These are phyloP conservation scores for Sorex fumeus DNA, from an alignment of 2,113 vertebrate species.

Conservation along the genomic window DNA sequence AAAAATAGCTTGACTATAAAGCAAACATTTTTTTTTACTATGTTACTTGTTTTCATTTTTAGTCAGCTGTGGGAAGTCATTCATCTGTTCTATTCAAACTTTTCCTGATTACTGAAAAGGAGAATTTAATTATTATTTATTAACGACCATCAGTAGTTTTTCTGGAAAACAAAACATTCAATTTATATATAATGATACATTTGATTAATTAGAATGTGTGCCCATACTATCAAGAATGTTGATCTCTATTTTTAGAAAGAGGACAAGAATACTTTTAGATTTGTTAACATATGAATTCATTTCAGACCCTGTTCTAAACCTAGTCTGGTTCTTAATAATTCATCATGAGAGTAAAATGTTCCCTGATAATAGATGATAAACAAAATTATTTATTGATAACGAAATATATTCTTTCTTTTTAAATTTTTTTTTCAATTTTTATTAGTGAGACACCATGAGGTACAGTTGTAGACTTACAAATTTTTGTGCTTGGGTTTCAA, in stretches of 20 bases:
- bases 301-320: not conserved
- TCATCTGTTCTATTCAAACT: slow-evolving; percentile 76
- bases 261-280: slow-evolving; percentile 67
- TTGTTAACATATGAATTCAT: slow-evolving; percentile 51
- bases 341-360: slow-evolving; percentile 55
- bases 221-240: slow-evolving; percentile 67
- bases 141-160: slow-evolving; percentile 66
- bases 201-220: slow-evolving; percentile 77
- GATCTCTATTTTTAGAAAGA: slow-evolving; percentile 74
- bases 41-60: slow-evolving; percentile 80
- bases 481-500: no score
- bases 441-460: no score
- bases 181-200: slow-evolving; percentile 67
- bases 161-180: slow-evolving; percentile 67
- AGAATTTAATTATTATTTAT: slow-evolving; percentile 80
- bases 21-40: slow-evolving; percentile 62
- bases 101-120: slow-evolving; percentile 78
- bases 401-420: no score
- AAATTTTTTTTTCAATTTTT: no score
- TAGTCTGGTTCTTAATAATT: slow-evolving; percentile 25
- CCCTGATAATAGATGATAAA: no score
- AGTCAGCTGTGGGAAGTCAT: slow-evolving; percentile 69
- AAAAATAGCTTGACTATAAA: slow-evolving; percentile 75
- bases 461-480: no score
- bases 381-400: no score